Conservation (phyloP, 23 tunicate species). For the Oikopleura albicans region DNA sequence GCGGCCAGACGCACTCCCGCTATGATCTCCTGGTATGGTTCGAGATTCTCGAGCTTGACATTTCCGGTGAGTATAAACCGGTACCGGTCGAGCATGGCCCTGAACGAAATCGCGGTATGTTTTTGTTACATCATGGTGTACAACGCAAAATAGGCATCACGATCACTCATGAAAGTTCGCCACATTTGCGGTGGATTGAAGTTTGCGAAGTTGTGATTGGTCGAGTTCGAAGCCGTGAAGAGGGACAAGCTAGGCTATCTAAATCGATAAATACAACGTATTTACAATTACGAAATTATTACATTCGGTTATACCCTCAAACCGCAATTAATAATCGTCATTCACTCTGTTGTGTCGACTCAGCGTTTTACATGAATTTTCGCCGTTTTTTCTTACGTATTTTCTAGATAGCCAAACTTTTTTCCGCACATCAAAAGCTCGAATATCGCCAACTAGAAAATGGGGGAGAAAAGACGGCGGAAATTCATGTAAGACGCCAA, state of each 20-base stretch:
- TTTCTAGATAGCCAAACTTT: too few species aligned
- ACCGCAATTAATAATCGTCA: too few species aligned
- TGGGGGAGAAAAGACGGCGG: too few species aligned
- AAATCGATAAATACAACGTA: too few species aligned
- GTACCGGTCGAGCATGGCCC: conserved; percentile 3
- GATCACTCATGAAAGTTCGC: conserved; percentile 48
- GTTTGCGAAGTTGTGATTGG: conserved; percentile 64
- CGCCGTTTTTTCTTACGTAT: too few species aligned
- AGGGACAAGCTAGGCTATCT: neutral
- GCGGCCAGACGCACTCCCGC: neutral
- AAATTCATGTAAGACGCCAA: too few species aligned
- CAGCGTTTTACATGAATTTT: too few species aligned
- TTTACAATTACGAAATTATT: too few species aligned
- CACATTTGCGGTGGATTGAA: conserved; percentile 59
- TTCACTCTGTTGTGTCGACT: too few species aligned
- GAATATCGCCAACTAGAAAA: too few species aligned
- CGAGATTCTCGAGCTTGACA: conserved; percentile 63
- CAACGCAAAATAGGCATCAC: conserved; percentile 59
- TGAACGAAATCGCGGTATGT: conserved; percentile 33
- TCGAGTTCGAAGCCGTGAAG: conserved; percentile 8
- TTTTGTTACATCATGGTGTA: conserved; percentile 61
- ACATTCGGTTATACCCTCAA: too few species aligned
- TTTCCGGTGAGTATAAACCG: conserved; percentile 40
- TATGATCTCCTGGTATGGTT: conserved; percentile 54
- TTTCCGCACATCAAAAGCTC: too few species aligned